Base-by-base conservation (phyloP, 2,888 invertebrate genomes). In the Drosophila fulvimacula region DNA sequence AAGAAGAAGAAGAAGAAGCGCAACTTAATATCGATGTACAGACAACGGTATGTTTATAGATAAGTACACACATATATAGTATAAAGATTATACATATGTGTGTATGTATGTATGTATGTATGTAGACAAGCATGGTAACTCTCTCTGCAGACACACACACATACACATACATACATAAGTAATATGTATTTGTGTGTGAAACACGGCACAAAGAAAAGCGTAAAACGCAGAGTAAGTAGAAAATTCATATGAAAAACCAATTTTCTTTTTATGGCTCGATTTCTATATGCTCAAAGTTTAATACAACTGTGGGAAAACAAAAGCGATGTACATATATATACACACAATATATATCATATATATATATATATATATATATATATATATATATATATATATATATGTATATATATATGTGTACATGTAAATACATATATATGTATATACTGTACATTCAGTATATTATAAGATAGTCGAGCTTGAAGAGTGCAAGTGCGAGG, bases 191-290 rank as follows among this genome's bases (percentile, higher is more conserved):
- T 39, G 17, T 62, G 57, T 58, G 56, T 51, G 34, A 64, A 73
- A 59, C 38, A 46, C 49, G 41, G 17, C 39, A 55, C 36, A 55
- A 74, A 69, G 65, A 74, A 79, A 76, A 66, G 60, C 69, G 63
- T 66, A 63, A 79, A 75, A 63, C 59, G 60, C 24, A 79, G 53
- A 42, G 53, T 56, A 75, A 52, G 59, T 56, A 73, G 48, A 69
- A 73, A 75, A 74, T 46, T 53, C 48, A 69, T 55, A 69, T 73
- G 77, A 68, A 83, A 81, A 77, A 36, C 60, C 74, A 72, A 82
- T 86, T 82, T 81, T 72, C 60, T 79, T 84, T 84, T 85, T 64
- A 80, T 62, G 72, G 42, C 52, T 79, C 68, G 64, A 72, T 80
- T 72, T 76, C 72, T 75, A 68, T 70, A 70, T 75, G 60, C 59